Evolutionary conservation across 2,888 invertebrate species (phyloP).

Genomic region (Nesidiocoris tenuis): DNA sequence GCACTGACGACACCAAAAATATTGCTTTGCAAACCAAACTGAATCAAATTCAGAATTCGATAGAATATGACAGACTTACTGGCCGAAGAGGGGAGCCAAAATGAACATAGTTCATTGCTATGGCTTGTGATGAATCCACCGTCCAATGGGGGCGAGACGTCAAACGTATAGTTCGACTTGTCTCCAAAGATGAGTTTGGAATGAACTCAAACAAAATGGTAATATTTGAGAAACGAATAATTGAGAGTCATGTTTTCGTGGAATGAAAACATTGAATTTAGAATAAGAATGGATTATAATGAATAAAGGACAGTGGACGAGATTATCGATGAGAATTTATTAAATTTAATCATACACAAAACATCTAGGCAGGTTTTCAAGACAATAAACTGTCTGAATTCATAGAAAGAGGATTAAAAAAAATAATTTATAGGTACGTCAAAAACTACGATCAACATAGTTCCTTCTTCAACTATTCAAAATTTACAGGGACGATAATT

Average conservation of each 20-base stretch:
- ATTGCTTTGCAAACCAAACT: constrained; percentile 25
- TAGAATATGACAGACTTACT: constrained; percentile 30
- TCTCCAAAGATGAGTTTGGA: constrained; percentile 9
- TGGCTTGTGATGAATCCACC: constrained; percentile 25
- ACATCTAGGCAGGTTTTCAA: too few species aligned
- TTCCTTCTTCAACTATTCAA: too few species aligned
- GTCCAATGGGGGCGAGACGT: constrained; percentile 22
- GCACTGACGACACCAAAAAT: constrained; percentile 31
- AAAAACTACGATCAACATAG: too few species aligned
- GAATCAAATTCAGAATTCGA: not conserved
- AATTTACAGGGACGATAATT: too few species aligned
- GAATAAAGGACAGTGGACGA: constrained; percentile 36
- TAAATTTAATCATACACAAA: too few species aligned
- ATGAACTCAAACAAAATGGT: not conserved
- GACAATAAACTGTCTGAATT: too few species aligned
- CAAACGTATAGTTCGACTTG: constrained; percentile 8
- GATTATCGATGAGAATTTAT: constrained; percentile 16
- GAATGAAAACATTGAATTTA: constrained; percentile 4
- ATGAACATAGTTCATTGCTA: constrained; percentile 12
- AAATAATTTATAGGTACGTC: too few species aligned
- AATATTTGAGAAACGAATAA: not conserved
- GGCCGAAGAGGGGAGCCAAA: constrained; percentile 24
- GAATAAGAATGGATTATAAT: constrained; percentile 1
- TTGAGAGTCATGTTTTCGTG: not conserved
- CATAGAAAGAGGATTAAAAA: too few species aligned